Percentiles rank a stretch among this genome's conserved stretches.
These are phyloP conservation scores for Maccullochella peelii DNA, from an alignment of 2,113 vertebrate species.

Conservation along the genomic window DNA sequence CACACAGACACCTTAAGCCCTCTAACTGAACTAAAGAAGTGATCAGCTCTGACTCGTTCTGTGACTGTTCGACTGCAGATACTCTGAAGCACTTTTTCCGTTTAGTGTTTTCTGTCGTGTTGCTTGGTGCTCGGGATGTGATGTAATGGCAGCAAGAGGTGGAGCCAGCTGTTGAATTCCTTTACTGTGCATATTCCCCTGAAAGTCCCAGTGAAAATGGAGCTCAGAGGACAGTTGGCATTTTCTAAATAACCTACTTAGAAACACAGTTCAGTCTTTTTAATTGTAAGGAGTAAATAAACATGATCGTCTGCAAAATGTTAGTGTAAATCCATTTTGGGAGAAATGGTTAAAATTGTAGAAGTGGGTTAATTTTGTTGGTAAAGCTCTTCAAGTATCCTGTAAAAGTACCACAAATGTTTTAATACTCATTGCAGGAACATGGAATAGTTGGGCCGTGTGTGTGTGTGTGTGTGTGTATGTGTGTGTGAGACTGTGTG, in stretches of 20 bases:
- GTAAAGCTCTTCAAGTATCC: background rate
- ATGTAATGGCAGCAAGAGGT: constrained; percentile 62
- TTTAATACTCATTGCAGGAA: background rate
- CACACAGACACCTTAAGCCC: too few relatives aligned
- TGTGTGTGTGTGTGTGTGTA: background rate
- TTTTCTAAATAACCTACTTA: background rate
- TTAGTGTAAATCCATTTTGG: background rate
- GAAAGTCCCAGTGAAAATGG: constrained; percentile 47
- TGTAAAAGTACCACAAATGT: background rate
- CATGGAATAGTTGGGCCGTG: background rate
- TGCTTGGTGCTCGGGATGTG: constrained; percentile 60
- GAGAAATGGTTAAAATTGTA: background rate
- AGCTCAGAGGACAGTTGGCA: background rate
- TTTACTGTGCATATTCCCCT: constrained; percentile 52
- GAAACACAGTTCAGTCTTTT: background rate
- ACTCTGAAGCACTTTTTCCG: constrained; percentile 69
- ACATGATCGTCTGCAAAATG: background rate
- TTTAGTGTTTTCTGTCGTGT: constrained; percentile 62
- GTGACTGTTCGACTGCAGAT: background rate
- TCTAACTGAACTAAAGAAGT: background rate
- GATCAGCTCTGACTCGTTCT: constrained; percentile 2
- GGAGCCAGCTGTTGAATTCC: constrained; percentile 67
- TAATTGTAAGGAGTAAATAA: background rate
- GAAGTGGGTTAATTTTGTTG: background rate
- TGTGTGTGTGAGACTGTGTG: background rate